phyloP scores from a whole-genome alignment of 2,797 vertebrate genomes.

The Novumbra hubbsi region DNA sequence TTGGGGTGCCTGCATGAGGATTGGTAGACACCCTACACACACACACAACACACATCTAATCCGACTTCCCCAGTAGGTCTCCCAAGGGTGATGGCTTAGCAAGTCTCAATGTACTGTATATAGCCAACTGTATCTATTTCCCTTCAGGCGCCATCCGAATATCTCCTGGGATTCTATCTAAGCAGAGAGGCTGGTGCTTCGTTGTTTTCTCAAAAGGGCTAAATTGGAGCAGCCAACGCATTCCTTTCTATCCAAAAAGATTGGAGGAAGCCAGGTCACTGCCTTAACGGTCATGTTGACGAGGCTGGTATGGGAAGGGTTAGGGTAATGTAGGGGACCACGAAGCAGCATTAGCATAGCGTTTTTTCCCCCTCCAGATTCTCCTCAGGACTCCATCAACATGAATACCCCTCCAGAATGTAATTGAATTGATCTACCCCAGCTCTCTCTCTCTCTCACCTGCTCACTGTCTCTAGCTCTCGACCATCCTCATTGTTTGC shows the following conservation, averaged over 20 bases:
- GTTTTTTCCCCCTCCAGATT: not conserved
- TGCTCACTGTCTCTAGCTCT: not conserved
- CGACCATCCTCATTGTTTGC: not conserved
- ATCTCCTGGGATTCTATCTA: too few relatives aligned
- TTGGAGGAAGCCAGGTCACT: not conserved
- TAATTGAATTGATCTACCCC: conserved; percentile 6
- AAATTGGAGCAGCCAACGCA: not conserved
- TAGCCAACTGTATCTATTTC: not conserved
- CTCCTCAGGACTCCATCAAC: conserved; percentile 2
- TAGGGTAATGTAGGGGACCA: too few relatives aligned
- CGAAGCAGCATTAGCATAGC: not conserved
- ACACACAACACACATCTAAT: not conserved
- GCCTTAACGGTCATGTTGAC: not conserved
- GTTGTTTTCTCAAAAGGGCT: not conserved
- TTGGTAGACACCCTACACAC: not conserved
- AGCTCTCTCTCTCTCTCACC: not conserved
- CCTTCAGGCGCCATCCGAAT: not conserved
- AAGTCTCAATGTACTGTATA: not conserved
- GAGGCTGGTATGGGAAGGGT: not conserved
- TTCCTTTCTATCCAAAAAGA: too few relatives aligned
- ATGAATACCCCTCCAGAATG: conserved; percentile 2
- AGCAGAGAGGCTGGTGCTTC: not conserved
- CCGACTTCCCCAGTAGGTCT: not conserved
- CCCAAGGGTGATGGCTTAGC: not conserved
- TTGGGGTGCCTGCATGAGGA: not conserved